phyloP scores from a whole-genome alignment of 2,113 vertebrate genomes.

The Tinamus guttatus region DNA sequence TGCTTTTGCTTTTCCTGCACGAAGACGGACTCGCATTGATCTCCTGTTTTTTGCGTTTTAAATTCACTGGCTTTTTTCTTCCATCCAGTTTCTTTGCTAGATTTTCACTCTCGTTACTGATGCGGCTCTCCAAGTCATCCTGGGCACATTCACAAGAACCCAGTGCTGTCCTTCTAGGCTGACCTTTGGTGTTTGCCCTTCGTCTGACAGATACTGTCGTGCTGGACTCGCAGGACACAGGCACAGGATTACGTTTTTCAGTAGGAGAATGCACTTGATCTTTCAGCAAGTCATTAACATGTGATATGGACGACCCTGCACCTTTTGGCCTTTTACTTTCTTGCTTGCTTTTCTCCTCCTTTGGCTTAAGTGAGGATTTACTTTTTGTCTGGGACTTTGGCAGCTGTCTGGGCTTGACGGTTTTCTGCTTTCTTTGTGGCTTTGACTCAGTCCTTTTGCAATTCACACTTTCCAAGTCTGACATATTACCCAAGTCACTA shows the following conservation, averaged over 20 bases:
- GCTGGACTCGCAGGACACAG: background rate
- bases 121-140: background rate
- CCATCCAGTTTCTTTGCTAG: background rate
- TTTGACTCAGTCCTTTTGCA: accelerated
- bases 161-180: accelerated
- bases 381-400: accelerated
- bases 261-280: accelerated
- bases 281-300: accelerated
- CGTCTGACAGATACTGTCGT: accelerated
- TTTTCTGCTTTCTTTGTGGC: accelerated
- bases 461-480: accelerated
- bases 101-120: background rate
- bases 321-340: background rate
- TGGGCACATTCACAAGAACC: background rate
- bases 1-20: accelerated
- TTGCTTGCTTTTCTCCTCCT: background rate
- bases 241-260: background rate
- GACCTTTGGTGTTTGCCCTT: accelerated
- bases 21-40: accelerated
- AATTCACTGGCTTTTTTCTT: background rate
- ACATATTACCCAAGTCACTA: accelerated
- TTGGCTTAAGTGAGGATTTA: background rate
- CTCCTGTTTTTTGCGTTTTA: background rate
- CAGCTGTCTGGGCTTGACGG: accelerated
- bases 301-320: accelerated